phyloP scores from a whole-genome alignment of 1,140 invertebrate species.

The Paracyclopina nana region DNA sequence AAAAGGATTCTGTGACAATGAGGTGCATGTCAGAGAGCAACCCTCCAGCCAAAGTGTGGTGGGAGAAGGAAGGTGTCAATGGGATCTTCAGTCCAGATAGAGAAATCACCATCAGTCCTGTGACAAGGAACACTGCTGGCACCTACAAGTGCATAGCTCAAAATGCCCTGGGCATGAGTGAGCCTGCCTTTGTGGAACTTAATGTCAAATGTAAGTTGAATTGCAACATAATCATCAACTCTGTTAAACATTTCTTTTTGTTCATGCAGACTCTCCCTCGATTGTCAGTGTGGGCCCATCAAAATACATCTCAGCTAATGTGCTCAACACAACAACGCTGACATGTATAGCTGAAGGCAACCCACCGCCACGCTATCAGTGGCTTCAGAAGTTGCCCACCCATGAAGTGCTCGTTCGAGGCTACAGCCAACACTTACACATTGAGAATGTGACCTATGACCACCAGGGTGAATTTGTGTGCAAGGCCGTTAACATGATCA shows the following conservation, averaged over 20 bases:
- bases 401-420: constrained; percentile 37
- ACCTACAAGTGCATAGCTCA: constrained; percentile 59
- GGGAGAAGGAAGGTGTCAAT: constrained; percentile 30
- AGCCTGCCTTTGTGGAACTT: constrained; percentile 51
- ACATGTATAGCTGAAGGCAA: constrained; percentile 64
- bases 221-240: background rate
- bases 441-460: constrained; percentile 59
- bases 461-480: constrained; percentile 68
- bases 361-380: constrained; percentile 57
- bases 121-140: constrained; percentile 29
- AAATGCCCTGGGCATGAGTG: constrained; percentile 55
- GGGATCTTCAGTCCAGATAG: constrained; percentile 7
- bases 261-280: constrained; percentile 47
- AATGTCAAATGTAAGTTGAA: constrained; percentile 61
- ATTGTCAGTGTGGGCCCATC: constrained; percentile 53
- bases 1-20: constrained; percentile 37
- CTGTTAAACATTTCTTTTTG: background rate
- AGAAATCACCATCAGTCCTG: constrained; percentile 9
- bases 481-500: constrained; percentile 56
- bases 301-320: constrained; percentile 45
- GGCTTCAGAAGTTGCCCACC: constrained; percentile 35
- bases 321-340: constrained; percentile 51
- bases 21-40: constrained; percentile 62
- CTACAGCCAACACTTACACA: constrained; percentile 40
- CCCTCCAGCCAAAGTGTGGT: constrained; percentile 58